Base-by-base conservation (phyloP, 2,113 vertebrate species). In the Perca schrenkii region DNA sequence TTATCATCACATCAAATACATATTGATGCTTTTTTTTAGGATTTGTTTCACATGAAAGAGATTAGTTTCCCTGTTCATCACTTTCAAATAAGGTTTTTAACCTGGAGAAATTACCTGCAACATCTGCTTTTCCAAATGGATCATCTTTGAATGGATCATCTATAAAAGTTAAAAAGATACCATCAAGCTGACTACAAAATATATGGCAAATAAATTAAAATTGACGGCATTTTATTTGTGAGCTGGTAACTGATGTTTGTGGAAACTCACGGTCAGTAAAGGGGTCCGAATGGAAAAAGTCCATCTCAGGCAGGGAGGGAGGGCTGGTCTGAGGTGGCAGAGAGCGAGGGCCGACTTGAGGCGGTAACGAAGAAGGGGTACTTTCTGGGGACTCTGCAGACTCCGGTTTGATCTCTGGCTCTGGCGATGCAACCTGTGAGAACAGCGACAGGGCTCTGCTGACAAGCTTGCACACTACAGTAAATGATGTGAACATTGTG, bases 61-160 rank as follows among this genome's bases (percentile, higher is more conserved):
- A 54, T 72, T 1, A 22, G 8, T 19, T 28, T 5, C 11, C 25
- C 21, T 53, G 28, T 19, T 71, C 3, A 31, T 81, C 49, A 62
- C 5, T 17, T 50, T 40, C 7, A 46, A 60, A 17, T 0, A 4
- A 1, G 12, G 3, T 3, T 11, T 43, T 43, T 31, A 15, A 61
- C 13, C 36, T 7, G 1, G 34, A 62, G 8, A 60, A 84, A 92
- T 95, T 69, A 98, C 98, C 97, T 66, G 93, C 86, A 82, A 89
- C 85, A 47, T 95, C 93, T 69, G 96, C 95, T 95, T 99, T 99
- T 75, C 97, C 97, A 95, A 99, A 99, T 50, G 96, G 98, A 91
- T 99, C 98, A 88, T 99, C 97, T 87, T 97, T 99, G 91, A 99
- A 99, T 76, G 97, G 98, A 94, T 99, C 97, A 80, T 93, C 98